Base-by-base conservation (phyloP, 2,113 vertebrate species). In the Nerophis ophidion region DNA sequence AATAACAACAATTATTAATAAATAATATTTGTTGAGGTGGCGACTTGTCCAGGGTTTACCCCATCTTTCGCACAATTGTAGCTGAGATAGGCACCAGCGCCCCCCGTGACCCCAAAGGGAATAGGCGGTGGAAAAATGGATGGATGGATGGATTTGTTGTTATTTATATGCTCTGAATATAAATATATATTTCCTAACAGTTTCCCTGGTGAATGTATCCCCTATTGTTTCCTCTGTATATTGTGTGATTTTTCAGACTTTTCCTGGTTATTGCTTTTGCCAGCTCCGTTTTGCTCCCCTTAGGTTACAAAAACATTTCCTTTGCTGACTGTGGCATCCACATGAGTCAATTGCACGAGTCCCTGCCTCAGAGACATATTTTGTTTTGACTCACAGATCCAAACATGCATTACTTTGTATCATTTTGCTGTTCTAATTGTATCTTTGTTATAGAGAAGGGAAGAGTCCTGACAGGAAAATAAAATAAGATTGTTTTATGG, bases 291-390 rank as follows among this genome's bases (percentile, higher is more conserved):
- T 56, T 56, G 36, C 10, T 56, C 53, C 53, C 36, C 38, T n/a
- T 36, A 17, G 36, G 53, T 56, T 36, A 54, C 52, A 54, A 52
- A 52, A 54, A 36, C 52, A 54, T 38, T 56, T 56, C 53, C 53
- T 56, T 42, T 56, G 53, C 53, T 56, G 36, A 56, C 53, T 40
- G 15, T 12, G 35, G 53, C 53, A 56, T 56, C n/a, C 53, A 56
- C 53, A 19, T 56, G 53, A 56, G 36, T 56, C 36, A 54, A 54
- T 38, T 54, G 33, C 52, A 7, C 36, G 35, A 8, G 35, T 54
- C 16, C 52, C 11, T 54, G 14, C 52, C 52, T 54, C 34, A 0
- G 34, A 54, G 52, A 54, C 52, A 42, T 56, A 40, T 17, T 56
- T 40, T 40, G 53, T 17, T 56, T 35, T 17, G 36, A 42, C 34